Conservation (phyloP, 1,140 invertebrate genomes). For the Drosophila pachea region DNA sequence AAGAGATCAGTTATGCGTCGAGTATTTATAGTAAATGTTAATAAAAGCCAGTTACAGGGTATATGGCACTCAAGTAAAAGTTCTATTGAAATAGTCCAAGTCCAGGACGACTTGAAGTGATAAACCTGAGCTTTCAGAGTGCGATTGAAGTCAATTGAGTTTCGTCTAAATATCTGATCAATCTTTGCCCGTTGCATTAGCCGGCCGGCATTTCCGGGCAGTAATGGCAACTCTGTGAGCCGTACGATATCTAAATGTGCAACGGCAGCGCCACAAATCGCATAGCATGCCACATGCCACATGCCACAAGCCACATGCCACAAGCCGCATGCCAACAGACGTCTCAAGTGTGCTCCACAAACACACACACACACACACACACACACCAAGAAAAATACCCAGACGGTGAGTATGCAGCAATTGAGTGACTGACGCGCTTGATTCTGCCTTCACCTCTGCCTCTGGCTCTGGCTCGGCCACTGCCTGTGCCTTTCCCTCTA, state of each 20-base stretch:
- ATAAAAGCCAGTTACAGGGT: no score
- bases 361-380: neutral
- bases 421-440: slow-evolving; percentile 57
- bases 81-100: no score
- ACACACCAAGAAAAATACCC: slow-evolving; percentile 58
- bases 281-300: slow-evolving; percentile 56
- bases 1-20: no score
- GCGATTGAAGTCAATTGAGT: neutral
- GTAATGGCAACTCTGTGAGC: slow-evolving; percentile 25
- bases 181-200: slow-evolving; percentile 31
- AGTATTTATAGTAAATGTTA: no score
- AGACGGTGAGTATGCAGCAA: slow-evolving; percentile 69
- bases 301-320: slow-evolving; percentile 39
- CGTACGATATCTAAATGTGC: slow-evolving; percentile 49
- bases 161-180: slow-evolving; percentile 12
- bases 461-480: neutral
- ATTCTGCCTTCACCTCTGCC: slow-evolving; percentile 1
- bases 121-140: no score
- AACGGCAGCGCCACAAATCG: slow-evolving; percentile 57
- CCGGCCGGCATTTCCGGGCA: slow-evolving; percentile 27
- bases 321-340: slow-evolving; percentile 47
- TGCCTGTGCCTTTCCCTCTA: neutral
- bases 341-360: slow-evolving; percentile 59
- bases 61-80: no score
- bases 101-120: no score